Conservation (phyloP, 2,113 vertebrate species). For the Columbina picui region DNA sequence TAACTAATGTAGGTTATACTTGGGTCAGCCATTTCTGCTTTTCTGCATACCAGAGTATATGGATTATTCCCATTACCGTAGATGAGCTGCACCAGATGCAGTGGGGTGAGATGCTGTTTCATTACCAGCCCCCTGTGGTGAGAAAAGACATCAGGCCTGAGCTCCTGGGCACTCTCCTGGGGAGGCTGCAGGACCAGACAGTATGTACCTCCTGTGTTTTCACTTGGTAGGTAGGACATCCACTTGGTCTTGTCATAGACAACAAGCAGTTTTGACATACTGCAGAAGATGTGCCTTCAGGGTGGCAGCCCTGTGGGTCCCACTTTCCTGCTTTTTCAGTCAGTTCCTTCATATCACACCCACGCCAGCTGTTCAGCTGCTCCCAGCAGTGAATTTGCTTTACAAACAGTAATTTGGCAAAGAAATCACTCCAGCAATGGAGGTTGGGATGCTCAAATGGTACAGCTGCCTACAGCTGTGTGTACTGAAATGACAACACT, state of each 20-base stretch:
- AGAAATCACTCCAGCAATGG: not conserved
- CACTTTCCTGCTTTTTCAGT: not conserved
- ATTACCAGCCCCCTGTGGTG: not conserved
- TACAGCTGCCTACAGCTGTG: not conserved
- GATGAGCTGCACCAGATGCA: fast-evolving
- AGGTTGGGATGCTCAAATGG: not conserved
- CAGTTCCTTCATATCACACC: not conserved
- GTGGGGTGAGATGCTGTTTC: not conserved
- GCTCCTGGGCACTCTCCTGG: not conserved
- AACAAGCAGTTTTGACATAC: not conserved
- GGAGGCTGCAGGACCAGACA: not conserved
- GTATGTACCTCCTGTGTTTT: not conserved
- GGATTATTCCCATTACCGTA: not conserved
- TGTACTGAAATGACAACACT: not conserved
- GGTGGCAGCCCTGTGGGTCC: not conserved
- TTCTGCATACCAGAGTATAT: not conserved
- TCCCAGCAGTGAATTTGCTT: not conserved
- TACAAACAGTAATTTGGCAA: not conserved
- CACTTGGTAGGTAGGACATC: not conserved
- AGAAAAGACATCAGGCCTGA: not conserved
- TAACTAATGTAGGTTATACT: not conserved
- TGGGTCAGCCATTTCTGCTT: not conserved
- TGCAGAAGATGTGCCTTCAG: not conserved
- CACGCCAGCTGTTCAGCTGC: not conserved
- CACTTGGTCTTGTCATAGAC: not conserved